Evolutionary conservation across 1,140 invertebrate species (phyloP).

Genomic region (Oncopodura yosiiana): DNA sequence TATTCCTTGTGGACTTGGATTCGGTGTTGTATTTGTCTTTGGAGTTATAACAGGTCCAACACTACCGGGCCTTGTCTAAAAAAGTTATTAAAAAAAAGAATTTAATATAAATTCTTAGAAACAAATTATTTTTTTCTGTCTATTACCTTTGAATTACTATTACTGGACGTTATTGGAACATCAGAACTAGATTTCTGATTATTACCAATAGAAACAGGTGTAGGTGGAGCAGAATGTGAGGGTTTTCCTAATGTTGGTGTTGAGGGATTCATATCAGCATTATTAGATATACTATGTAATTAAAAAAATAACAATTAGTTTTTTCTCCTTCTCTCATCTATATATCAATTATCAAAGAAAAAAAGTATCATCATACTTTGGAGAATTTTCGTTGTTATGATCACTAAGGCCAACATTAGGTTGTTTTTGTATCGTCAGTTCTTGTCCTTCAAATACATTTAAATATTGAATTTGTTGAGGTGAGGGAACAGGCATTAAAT

Average conservation of each 20-base stretch:
- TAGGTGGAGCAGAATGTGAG: slow-evolving; percentile 33
- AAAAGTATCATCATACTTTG: slow-evolving; percentile 29
- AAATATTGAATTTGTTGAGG: slow-evolving; percentile 92
- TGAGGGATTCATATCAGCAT: slow-evolving; percentile 35
- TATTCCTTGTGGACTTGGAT: slow-evolving; percentile 31
- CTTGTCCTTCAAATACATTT: slow-evolving; percentile 90
- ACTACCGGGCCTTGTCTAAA: slow-evolving; percentile 31
- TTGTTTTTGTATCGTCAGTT: slow-evolving; percentile 91
- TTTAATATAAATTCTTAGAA: background rate
- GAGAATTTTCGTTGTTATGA: slow-evolving; percentile 37
- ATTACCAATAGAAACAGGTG: slow-evolving; percentile 26
- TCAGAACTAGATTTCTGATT: slow-evolving; percentile 29
- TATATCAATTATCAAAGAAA: background rate
- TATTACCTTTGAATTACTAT: slow-evolving; percentile 26
- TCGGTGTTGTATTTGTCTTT: slow-evolving; percentile 34
- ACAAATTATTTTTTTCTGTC: no score
- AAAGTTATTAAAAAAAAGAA: background rate
- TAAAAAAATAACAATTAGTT: background rate
- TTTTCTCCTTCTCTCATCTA: background rate
- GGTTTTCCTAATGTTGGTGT: slow-evolving; percentile 32
- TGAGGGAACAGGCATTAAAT: slow-evolving; percentile 89
- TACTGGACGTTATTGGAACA: slow-evolving; percentile 15
- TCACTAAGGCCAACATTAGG: slow-evolving; percentile 83
- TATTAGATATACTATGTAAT: background rate
- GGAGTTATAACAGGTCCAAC: slow-evolving; percentile 32